phyloP scores from a whole-genome alignment of 2,113 vertebrate genomes.

The Antennarius striatus region DNA sequence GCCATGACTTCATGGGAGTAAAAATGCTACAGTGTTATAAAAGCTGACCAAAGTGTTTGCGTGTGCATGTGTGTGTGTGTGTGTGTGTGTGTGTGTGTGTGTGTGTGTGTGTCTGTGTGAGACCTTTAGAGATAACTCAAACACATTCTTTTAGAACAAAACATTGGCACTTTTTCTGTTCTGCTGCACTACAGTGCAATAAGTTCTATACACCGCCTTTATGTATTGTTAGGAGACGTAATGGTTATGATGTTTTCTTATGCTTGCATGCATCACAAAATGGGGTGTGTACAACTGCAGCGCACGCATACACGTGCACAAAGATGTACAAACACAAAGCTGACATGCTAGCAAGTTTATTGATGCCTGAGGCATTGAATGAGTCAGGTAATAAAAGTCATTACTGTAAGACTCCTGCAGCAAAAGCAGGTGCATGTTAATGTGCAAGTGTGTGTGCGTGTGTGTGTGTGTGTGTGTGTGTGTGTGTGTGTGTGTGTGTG shows the following conservation, averaged over 20 bases:
- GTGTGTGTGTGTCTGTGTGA: too few relatives aligned
- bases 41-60: not conserved
- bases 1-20: conserved; percentile 17
- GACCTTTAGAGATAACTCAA: too few relatives aligned
- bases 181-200: not conserved
- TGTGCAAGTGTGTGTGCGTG: not conserved
- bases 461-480: not conserved
- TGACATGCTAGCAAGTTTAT: conserved; percentile 17
- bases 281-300: not conserved
- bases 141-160: not conserved
- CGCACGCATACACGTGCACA: not conserved
- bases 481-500: conserved; percentile 1
- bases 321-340: conserved; percentile 10
- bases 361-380: conserved; percentile 21
- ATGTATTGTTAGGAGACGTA: not conserved
- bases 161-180: not conserved
- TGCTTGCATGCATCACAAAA: not conserved
- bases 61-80: too few relatives aligned
- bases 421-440: conserved; percentile 37
- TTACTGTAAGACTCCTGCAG: conserved; percentile 3
- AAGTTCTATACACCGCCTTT: not conserved
- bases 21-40: not conserved
- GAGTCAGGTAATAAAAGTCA: not conserved
- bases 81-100: too few relatives aligned
- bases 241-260: not conserved